A percentile compares a stretch with the other conserved stretches of the same genome.
Conservation (phyloP, 1,140 invertebrate genomes). For the Nylanderia fulva region DNA sequence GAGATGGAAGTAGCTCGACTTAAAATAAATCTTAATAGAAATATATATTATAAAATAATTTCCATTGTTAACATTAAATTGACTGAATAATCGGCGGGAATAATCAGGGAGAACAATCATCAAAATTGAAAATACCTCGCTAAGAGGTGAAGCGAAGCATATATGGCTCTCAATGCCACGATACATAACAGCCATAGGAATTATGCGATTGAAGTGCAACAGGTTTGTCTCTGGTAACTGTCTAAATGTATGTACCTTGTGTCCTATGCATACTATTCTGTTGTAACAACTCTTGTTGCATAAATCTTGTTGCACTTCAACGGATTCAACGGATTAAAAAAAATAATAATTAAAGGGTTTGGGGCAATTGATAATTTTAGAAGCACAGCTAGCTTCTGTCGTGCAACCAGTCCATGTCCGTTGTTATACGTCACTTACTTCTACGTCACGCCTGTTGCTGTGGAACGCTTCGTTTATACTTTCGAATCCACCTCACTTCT, state of each 20-base stretch:
- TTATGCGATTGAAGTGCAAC: slow-evolving; percentile 76
- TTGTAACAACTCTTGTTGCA: neutral
- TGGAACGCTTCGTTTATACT: slow-evolving; percentile 81
- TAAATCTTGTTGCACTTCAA: slow-evolving; percentile 78
- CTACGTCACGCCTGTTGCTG: slow-evolving; percentile 80
- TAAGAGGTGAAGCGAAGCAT: slow-evolving; percentile 79
- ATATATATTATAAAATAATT: slow-evolving; percentile 71
- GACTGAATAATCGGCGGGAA: slow-evolving; percentile 63
- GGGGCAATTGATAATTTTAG: slow-evolving; percentile 79
- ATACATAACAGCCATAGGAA: slow-evolving; percentile 76
- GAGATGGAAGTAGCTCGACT: slow-evolving; percentile 82
- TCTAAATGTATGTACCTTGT: neutral
- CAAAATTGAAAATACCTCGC: slow-evolving; percentile 76
- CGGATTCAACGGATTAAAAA: slow-evolving; percentile 72
- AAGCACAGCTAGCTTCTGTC: slow-evolving; percentile 83
- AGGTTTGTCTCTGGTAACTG: slow-evolving; percentile 28
- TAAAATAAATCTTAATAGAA: slow-evolving; percentile 75
- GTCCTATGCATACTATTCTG: neutral
- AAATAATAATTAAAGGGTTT: slow-evolving; percentile 71
- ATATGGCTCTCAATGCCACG: slow-evolving; percentile 72
- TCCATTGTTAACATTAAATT: slow-evolving; percentile 50
- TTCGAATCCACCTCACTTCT: slow-evolving; percentile 83
- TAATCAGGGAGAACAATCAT: slow-evolving; percentile 69
- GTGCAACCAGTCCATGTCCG: slow-evolving; percentile 82
- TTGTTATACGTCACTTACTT: slow-evolving; percentile 84